Evolutionary conservation across 2,888 invertebrate genomes (phyloP).

Genomic region (Thelaira solivaga): DNA sequence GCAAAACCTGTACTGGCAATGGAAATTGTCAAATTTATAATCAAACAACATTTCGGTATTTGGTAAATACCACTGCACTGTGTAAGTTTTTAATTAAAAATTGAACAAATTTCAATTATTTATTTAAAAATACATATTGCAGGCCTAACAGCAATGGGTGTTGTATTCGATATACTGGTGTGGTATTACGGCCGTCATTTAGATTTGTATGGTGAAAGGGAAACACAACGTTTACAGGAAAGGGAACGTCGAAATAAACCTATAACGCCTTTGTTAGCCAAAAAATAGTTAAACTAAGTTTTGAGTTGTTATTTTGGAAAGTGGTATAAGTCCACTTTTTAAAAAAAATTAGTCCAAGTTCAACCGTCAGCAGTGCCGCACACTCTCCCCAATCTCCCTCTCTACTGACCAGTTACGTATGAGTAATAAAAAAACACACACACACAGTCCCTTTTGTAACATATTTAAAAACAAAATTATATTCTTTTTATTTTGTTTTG

Average conservation of each 20-base stretch:
- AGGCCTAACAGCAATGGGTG: constrained; percentile 80
- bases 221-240: constrained; percentile 67
- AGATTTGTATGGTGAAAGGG: constrained; percentile 79
- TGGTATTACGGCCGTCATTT: constrained; percentile 80
- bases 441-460: not conserved
- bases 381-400: too few relatives aligned
- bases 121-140: too few relatives aligned
- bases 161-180: constrained; percentile 80
- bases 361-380: too few relatives aligned
- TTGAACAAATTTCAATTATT: too few relatives aligned
- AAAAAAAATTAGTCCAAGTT: too few relatives aligned
- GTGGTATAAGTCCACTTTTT: constrained; percentile 16
- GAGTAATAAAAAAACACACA: too few relatives aligned
- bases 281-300: constrained; percentile 58
- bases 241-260: constrained; percentile 67
- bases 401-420: too few relatives aligned
- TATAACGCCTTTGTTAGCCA: constrained; percentile 71
- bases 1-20: constrained; percentile 80
- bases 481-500: not conserved
- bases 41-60: constrained; percentile 79
- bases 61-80: constrained; percentile 79
- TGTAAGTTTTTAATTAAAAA: constrained; percentile 77
- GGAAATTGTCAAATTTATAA: constrained; percentile 85
- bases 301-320: not conserved
- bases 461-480: not conserved